These are phyloP conservation scores for Diorhabda sublineata DNA, from an alignment of 1,140 invertebrate genomes.

Conservation along the genomic window DNA sequence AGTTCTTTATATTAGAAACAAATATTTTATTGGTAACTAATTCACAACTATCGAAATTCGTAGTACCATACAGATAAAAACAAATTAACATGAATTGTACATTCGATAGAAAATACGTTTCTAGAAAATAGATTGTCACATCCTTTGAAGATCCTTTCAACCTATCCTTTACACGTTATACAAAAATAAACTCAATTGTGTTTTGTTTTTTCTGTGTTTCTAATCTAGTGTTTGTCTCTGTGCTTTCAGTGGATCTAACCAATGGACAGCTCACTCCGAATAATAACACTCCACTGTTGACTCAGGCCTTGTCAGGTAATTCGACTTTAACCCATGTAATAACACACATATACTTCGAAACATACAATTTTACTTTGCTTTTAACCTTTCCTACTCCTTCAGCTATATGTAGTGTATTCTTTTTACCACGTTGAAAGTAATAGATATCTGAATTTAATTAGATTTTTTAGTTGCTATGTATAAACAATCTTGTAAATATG, in stretches of 20 bases:
- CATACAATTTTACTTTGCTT: neutral
- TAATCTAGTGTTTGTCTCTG: constrained; percentile 49
- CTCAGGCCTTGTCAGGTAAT: constrained; percentile 90
- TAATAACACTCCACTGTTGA: constrained; percentile 89
- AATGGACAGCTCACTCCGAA: constrained; percentile 91
- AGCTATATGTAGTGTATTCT: neutral
- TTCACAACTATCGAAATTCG: too few relatives aligned
- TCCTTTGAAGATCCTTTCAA: neutral
- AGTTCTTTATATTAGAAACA: too few relatives aligned
- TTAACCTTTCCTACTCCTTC: neutral
- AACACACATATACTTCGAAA: neutral
- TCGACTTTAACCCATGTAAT: constrained; percentile 1
- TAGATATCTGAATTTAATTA: too few relatives aligned
- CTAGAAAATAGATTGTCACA: neutral
- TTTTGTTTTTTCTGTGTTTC: constrained; percentile 10
- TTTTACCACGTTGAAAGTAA: too few relatives aligned
- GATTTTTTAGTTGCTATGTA: too few relatives aligned
- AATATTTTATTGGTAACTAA: too few relatives aligned
- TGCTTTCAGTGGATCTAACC: constrained; percentile 88
- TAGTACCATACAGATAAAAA: too few relatives aligned
- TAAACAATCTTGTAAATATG: too few relatives aligned
- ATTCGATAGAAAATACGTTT: too few relatives aligned
- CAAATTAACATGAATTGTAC: too few relatives aligned
- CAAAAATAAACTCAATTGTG: constrained; percentile 10
- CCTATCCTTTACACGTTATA: neutral